Conservation (phyloP, 2,113 vertebrate genomes). For the Octodon degus region DNA sequence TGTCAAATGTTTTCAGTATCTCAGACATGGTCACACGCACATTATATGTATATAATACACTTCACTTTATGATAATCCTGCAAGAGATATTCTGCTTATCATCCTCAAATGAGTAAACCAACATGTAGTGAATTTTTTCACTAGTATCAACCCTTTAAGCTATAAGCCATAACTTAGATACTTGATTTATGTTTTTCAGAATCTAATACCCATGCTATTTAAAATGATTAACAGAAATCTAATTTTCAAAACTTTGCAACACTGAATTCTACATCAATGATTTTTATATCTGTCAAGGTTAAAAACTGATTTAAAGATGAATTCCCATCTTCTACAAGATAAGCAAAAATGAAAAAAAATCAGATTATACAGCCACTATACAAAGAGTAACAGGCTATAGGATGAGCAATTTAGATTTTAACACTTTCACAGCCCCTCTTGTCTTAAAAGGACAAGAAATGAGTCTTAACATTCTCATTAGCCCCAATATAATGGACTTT, state of each 20-base stretch:
- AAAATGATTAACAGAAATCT: slow-evolving; percentile 24
- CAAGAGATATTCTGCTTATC: background rate
- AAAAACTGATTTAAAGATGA: background rate
- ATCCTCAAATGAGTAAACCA: slow-evolving; percentile 16
- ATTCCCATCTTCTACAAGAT: background rate
- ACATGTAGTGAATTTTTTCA: background rate
- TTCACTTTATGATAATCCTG: slow-evolving; percentile 21
- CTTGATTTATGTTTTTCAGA: background rate
- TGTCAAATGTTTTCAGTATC: slow-evolving; percentile 3
- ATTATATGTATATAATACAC: background rate
- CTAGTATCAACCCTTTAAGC: background rate
- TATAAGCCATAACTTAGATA: background rate
- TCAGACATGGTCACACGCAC: background rate
- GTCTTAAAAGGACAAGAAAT: background rate
- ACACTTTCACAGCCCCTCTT: background rate
- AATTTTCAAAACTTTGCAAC: slow-evolving; percentile 1
- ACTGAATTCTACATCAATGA: slow-evolving; percentile 28
- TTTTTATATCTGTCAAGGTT: slow-evolving; percentile 16
- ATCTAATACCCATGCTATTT: background rate
- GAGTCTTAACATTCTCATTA: background rate
- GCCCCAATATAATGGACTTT: background rate
- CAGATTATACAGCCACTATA: background rate
- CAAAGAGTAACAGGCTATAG: background rate
- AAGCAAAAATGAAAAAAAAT: background rate
- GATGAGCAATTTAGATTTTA: background rate